Conservation (phyloP, 2,888 invertebrate genomes). For the Ommatoiulus sabulosus region DNA sequence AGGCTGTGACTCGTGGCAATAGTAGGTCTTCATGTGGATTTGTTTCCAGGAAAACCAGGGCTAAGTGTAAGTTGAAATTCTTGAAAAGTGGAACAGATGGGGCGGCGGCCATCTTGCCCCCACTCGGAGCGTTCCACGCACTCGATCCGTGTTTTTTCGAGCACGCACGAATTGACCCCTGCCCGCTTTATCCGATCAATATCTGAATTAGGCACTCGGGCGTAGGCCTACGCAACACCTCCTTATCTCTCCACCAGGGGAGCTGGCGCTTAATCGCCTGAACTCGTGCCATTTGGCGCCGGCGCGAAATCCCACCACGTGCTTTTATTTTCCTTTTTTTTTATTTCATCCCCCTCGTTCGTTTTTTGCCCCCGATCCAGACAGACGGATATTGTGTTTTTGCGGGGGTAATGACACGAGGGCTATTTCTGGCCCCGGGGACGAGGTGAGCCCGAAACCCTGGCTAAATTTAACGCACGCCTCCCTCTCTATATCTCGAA, state of each 20-base stretch:
- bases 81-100: background rate
- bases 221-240: background rate
- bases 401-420: background rate
- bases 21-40: too few species aligned
- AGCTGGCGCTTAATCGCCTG: background rate
- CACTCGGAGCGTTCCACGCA: background rate
- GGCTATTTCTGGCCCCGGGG: background rate
- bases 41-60: too few species aligned
- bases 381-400: conserved; percentile 1
- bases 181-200: background rate
- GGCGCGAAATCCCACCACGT: background rate
- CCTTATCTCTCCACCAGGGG: background rate
- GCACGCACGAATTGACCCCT: background rate
- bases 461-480: background rate
- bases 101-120: too few species aligned
- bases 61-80: background rate
- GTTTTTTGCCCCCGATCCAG: background rate
- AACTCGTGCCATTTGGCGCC: background rate
- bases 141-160: background rate
- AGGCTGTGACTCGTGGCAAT: too few species aligned
- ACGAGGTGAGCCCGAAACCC: background rate
- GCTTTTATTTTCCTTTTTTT: background rate
- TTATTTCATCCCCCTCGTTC: background rate
- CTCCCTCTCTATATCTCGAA: background rate
- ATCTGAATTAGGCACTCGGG: background rate